phyloP scores from a whole-genome alignment of 2,113 vertebrate genomes.

The Ictalurus furcatus region DNA sequence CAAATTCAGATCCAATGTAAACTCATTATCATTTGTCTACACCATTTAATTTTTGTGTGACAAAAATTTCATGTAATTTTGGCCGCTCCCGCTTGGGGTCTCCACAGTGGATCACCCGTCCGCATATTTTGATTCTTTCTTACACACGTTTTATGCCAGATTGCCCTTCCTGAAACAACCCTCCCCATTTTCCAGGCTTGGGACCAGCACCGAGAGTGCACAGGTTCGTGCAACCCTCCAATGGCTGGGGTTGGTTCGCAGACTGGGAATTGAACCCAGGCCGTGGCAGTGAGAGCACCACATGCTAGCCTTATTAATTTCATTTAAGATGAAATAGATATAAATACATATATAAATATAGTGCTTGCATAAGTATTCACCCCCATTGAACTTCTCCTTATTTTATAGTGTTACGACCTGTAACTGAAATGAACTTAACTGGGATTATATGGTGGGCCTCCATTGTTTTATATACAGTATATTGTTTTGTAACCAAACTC shows the following conservation, averaged over 20 bases:
- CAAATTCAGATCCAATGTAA: background rate
- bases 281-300: too few species aligned
- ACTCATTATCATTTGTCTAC: background rate
- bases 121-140: too few species aligned
- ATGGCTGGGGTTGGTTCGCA: too few species aligned
- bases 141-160: too few species aligned
- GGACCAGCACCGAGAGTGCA: too few species aligned
- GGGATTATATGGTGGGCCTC: background rate
- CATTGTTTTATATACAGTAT: too few species aligned
- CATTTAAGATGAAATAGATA: background rate
- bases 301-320: background rate
- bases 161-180: too few species aligned
- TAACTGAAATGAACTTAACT: background rate
- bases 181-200: too few species aligned
- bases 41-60: background rate
- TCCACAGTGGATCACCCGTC: too few species aligned
- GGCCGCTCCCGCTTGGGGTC: too few species aligned
- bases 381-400: background rate
- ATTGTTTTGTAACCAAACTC: background rate
- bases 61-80: background rate
- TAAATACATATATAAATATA: background rate
- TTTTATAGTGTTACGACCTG: background rate
- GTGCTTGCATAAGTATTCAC: background rate
- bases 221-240: too few species aligned
- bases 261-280: too few species aligned